Evolutionary conservation across 1,140 invertebrate genomes (phyloP), one percentile per base, ranked within the genome.

Genomic region (Lepeophtheirus salmonis): DNA sequence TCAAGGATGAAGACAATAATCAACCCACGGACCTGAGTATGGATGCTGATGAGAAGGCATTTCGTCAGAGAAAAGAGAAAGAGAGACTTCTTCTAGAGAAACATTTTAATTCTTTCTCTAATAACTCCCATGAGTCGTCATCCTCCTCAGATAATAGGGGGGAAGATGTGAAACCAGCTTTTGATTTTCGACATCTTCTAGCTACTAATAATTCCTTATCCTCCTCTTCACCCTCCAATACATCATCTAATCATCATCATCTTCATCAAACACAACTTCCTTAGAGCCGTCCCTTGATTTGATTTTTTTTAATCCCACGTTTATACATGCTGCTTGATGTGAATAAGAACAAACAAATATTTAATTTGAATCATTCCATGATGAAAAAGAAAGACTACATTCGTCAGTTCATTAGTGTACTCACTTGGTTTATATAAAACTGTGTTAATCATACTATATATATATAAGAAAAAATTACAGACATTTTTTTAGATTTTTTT

Each of bases 1-100:
- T 50, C 50, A 18, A 22, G 22, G 13, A 2, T 50, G 13, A 18
- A 14, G 17, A 53, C 22, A 50, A 55, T 24, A 61, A 64, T 53
- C 64, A 64, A 16, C 65, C 65, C 50, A 66, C 65, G n/a, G 65
- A 66, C 51, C 62, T 66, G 17, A 63, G 64, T 21, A 66, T 66
- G 64, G 55, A 57, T 30, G 16, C 55, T 13, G 55, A 57, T 17
- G 55, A 57, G 22, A 57, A 57, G 55, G 23, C 23, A 2, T 17
- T 30, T 57, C 55, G 55, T 13, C 22, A 21, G 21, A 24, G 55
- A 41, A 16, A 24, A 23, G 55, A 26, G n/a, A 17, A 21, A 57
- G 26, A 21, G 55, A 16, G 55, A 57, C n/a, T 26, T 17, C 22
- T 18, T 14, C 23, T 57, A 17, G 22, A 41, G 30, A 41, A 41